A percentile compares a stretch with the other conserved stretches of the same genome.
Evolutionary conservation across 2,797 vertebrate species (phyloP).

Genomic region (Podarcis lilfordi): DNA sequence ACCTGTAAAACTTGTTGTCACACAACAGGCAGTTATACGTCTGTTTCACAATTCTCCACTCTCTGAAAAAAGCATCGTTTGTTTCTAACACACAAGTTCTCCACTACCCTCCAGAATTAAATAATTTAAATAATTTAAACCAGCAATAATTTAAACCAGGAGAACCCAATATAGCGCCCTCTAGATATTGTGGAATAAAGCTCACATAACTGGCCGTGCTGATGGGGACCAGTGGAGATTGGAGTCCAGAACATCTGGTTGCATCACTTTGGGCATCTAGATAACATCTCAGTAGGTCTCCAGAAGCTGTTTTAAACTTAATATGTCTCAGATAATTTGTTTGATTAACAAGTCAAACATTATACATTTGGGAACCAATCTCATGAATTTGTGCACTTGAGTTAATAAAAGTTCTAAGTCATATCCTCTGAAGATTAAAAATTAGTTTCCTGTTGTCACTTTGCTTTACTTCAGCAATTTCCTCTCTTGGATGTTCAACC

Average conservation of each 20-base stretch:
- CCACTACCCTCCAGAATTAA: neutral
- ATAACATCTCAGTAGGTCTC: neutral
- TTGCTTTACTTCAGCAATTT: conserved; percentile 18
- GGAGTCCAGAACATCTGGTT: no score
- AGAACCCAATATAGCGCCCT: no score
- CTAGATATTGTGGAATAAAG: neutral
- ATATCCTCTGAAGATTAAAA: conserved; percentile 1
- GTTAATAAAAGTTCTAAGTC: neutral
- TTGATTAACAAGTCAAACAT: neutral
- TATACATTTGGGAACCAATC: neutral
- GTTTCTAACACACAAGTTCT: neutral
- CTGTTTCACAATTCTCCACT: neutral
- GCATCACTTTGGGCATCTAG: no score
- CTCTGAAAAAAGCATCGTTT: neutral
- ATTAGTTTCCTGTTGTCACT: conserved; percentile 23
- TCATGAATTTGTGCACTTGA: neutral
- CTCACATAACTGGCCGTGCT: neutral
- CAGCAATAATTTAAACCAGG: neutral
- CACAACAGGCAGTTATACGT: neutral
- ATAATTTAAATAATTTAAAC: no score
- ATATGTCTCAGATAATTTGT: neutral
- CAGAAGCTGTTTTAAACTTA: neutral
- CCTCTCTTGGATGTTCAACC: neutral
- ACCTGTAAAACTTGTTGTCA: neutral
- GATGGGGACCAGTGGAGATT: no score